Evolutionary conservation across 2,888 invertebrate species (phyloP).

Genomic region (Thyatira batis): DNA sequence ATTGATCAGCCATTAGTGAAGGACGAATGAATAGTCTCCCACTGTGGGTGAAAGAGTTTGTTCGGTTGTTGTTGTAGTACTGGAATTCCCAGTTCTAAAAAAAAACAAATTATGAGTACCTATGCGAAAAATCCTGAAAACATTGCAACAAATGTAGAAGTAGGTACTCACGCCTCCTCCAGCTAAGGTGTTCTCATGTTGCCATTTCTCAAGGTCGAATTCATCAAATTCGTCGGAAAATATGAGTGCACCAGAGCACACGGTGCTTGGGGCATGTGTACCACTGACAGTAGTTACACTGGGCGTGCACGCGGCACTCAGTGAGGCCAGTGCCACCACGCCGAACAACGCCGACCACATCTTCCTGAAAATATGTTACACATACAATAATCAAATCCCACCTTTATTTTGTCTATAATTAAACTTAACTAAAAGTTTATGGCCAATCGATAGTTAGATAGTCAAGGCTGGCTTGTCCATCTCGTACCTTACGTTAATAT

Average conservation of each 20-base stretch:
- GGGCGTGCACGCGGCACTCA: conserved; percentile 61
- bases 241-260: conserved; percentile 83
- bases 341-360: conserved; percentile 58
- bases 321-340: conserved; percentile 46
- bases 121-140: background rate
- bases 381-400: background rate
- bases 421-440: no score
- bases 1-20: conserved; percentile 79
- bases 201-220: conserved; percentile 83
- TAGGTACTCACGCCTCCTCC: conserved; percentile 83
- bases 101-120: conserved; percentile 2
- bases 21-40: conserved; percentile 84
- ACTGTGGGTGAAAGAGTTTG: conserved; percentile 83
- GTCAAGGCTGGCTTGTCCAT: no score
- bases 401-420: no score
- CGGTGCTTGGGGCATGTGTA: conserved; percentile 63
- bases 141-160: background rate
- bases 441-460: no score
- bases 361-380: conserved; percentile 25
- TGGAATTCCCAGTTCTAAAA: conserved; percentile 87
- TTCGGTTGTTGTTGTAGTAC: conserved; percentile 86
- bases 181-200: conserved; percentile 84
- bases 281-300: conserved; percentile 79
- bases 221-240: conserved; percentile 84
- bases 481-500: no score